Conservation (phyloP, 2,888 invertebrate species). For the Limnephilus auricula region DNA sequence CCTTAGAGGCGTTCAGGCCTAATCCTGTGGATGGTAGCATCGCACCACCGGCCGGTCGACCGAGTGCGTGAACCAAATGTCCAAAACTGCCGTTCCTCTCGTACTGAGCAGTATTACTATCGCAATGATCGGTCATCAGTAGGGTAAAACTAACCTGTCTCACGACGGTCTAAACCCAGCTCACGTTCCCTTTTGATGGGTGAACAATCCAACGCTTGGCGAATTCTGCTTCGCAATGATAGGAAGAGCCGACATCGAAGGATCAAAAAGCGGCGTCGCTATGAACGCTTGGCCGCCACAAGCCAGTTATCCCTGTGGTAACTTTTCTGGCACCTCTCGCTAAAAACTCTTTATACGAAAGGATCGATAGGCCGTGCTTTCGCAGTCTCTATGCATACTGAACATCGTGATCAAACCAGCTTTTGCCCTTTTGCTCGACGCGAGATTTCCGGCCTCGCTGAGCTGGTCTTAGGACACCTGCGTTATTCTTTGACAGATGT, state of each 20-base stretch:
- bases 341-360: conserved; percentile 78
- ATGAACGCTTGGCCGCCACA: conserved; percentile 81
- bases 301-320: conserved; percentile 85
- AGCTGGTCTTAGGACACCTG: conserved; percentile 82
- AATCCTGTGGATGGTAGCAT: conserved; percentile 82
- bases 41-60: conserved; percentile 81
- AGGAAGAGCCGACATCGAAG: conserved; percentile 87
- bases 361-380: conserved; percentile 84
- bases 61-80: conserved; percentile 81
- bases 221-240: conserved; percentile 86
- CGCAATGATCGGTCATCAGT: conserved; percentile 77
- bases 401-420: conserved; percentile 83
- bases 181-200: conserved; percentile 82
- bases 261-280: conserved; percentile 85
- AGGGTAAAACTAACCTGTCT: conserved; percentile 81
- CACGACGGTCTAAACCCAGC: conserved; percentile 83
- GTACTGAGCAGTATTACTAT: conserved; percentile 78
- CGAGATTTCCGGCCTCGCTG: conserved; percentile 84
- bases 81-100: conserved; percentile 79
- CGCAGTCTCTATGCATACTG: conserved; percentile 81
- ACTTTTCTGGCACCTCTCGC: conserved; percentile 85
- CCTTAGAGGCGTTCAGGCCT: conserved; percentile 79
- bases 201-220: conserved; percentile 86
- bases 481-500: conserved; percentile 83
- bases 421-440: conserved; percentile 84